phyloP scores from a whole-genome alignment of 2,888 invertebrate genomes.

The Aproaerema taeniolella region DNA sequence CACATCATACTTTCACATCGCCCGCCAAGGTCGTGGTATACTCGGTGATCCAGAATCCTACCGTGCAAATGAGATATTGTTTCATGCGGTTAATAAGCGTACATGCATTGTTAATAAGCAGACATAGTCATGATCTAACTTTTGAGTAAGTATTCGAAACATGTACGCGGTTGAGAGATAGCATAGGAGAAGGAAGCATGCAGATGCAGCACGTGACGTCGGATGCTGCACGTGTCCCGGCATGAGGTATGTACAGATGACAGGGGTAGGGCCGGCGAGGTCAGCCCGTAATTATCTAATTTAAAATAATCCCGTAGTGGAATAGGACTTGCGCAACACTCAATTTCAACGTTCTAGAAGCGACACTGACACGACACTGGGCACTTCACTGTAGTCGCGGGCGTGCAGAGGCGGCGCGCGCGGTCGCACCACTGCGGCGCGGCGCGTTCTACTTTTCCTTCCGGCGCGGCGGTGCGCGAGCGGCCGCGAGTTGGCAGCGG shows the following conservation, averaged over 20 bases:
- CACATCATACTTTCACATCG: constrained; percentile 5
- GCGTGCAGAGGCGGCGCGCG: constrained; percentile 71
- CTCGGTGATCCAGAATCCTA: background rate
- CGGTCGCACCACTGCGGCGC: constrained; percentile 70
- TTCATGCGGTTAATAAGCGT: constrained; percentile 25
- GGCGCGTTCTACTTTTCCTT: constrained; percentile 75
- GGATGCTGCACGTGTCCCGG: constrained; percentile 39
- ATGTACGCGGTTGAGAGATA: constrained; percentile 27
- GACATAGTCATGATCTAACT: constrained; percentile 6
- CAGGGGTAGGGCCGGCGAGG: constrained; percentile 39
- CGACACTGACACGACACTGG: constrained; percentile 72
- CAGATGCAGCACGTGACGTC: constrained; percentile 6
- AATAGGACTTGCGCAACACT: constrained; percentile 70
- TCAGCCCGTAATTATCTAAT: constrained; percentile 56
- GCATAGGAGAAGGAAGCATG: constrained; percentile 25
- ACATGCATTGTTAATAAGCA: constrained; percentile 17
- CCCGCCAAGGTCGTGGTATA: background rate
- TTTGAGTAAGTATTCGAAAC: constrained; percentile 17
- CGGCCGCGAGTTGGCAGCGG: constrained; percentile 72
- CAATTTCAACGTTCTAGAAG: constrained; percentile 69
- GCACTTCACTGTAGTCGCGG: constrained; percentile 61
- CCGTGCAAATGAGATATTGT: constrained; percentile 3
- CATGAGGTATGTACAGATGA: constrained; percentile 38
- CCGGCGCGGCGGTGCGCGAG: constrained; percentile 44
- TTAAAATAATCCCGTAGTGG: constrained; percentile 70